Conservation (phyloP, 2,113 vertebrate genomes). For the Nesospiza acunhae region DNA sequence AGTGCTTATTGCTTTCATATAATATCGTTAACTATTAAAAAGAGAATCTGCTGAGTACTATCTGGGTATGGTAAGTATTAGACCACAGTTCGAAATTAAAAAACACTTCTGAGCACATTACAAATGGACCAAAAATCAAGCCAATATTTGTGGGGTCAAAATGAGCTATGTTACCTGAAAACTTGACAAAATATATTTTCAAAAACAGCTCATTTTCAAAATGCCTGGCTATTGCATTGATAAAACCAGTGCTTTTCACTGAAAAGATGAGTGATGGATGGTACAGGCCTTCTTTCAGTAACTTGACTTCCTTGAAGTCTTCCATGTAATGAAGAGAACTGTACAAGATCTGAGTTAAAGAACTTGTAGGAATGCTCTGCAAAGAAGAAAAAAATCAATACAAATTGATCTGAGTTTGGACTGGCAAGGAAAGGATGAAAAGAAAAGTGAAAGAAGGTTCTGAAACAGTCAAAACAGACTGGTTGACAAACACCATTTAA, state of each 20-base stretch:
- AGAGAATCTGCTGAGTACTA: neutral
- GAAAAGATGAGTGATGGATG: neutral
- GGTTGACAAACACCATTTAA: neutral
- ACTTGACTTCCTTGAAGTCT: neutral
- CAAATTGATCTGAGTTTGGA: neutral
- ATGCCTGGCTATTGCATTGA: neutral
- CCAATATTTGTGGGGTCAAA: neutral
- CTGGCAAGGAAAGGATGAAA: neutral
- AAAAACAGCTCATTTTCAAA: neutral
- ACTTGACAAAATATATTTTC: neutral
- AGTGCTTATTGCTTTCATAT: neutral
- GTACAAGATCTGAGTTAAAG: neutral
- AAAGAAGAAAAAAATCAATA: neutral
- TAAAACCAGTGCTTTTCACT: neutral
- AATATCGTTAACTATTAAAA: neutral
- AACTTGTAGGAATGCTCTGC: neutral
- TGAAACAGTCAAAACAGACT: neutral
- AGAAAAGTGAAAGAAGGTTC: neutral
- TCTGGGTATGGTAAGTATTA: neutral
- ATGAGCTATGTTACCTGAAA: neutral
- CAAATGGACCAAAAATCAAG: neutral
- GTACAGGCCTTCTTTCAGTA: neutral
- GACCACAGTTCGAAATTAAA: neutral
- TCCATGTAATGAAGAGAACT: neutral
- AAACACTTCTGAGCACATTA: neutral